Evolutionary conservation across 2,797 vertebrate genomes (phyloP).

Genomic region (Psittacula derbiana): DNA sequence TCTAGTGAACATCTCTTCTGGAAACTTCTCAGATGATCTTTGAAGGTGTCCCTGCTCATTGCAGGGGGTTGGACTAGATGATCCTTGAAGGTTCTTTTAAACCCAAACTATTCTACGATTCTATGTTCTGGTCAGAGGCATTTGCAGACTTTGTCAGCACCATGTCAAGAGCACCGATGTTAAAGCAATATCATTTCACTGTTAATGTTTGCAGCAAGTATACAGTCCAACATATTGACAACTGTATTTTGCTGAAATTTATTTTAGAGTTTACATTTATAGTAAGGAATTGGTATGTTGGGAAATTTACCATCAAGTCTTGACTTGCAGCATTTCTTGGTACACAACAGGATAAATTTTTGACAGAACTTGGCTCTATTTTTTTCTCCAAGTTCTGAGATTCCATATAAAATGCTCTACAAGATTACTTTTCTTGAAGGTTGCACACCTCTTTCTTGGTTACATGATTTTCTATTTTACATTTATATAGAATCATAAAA

Average conservation of each 20-base stretch:
- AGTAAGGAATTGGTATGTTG: neutral
- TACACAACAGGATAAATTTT: neutral
- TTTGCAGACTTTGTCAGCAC: neutral
- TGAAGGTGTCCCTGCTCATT: no score
- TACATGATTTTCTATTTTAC: neutral
- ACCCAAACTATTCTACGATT: no score
- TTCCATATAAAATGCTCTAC: neutral
- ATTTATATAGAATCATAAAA: neutral
- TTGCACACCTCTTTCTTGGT: neutral
- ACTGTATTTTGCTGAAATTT: neutral
- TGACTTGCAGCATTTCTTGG: neutral
- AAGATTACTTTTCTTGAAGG: neutral
- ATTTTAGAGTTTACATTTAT: neutral
- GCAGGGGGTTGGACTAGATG: no score
- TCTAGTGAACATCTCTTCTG: neutral
- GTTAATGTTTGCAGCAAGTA: neutral
- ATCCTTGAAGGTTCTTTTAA: no score
- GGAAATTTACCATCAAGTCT: neutral
- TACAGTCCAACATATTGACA: neutral
- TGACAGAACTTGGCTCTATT: neutral
- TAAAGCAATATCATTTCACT: neutral
- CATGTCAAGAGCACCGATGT: neutral
- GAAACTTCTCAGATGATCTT: neutral
- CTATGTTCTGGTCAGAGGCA: neutral
- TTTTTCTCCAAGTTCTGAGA: neutral